Conservation (phyloP, 2,888 invertebrate species). For the Noctua comes region DNA sequence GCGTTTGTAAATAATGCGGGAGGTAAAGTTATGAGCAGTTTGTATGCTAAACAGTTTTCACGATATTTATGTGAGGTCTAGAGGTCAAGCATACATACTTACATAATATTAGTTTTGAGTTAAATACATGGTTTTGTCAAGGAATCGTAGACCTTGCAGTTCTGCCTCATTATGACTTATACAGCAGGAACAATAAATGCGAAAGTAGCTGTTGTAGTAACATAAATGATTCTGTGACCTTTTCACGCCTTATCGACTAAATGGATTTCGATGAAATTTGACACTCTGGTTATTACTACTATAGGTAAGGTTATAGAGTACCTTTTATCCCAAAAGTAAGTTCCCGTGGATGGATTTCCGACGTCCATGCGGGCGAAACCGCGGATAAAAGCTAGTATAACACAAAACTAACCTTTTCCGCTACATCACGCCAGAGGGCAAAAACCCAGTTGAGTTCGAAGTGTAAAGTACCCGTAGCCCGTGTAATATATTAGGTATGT, state of each 20-base stretch:
- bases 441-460: constrained; percentile 49
- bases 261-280: background rate
- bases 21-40: constrained; percentile 54
- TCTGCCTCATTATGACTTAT: background rate
- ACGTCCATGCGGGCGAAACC: background rate
- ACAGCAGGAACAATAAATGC: background rate
- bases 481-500: constrained; percentile 29
- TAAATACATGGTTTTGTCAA: background rate
- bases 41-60: constrained; percentile 35
- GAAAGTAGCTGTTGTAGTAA: too few relatives aligned
- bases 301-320: background rate
- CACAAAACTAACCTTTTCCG: constrained; percentile 42
- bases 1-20: constrained; percentile 48
- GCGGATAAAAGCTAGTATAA: background rate
- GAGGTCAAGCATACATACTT: background rate
- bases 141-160: background rate
- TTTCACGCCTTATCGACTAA: background rate
- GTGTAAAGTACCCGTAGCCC: constrained; percentile 38
- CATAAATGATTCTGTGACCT: background rate
- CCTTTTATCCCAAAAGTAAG: background rate
- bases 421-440: constrained; percentile 39
- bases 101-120: background rate
- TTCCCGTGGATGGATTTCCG: background rate
- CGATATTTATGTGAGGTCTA: background rate
- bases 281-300: too few relatives aligned